Evolutionary conservation across 2,888 invertebrate genomes (phyloP), one percentile per base, ranked within the genome.

Genomic region (Agrypnus murinus): DNA sequence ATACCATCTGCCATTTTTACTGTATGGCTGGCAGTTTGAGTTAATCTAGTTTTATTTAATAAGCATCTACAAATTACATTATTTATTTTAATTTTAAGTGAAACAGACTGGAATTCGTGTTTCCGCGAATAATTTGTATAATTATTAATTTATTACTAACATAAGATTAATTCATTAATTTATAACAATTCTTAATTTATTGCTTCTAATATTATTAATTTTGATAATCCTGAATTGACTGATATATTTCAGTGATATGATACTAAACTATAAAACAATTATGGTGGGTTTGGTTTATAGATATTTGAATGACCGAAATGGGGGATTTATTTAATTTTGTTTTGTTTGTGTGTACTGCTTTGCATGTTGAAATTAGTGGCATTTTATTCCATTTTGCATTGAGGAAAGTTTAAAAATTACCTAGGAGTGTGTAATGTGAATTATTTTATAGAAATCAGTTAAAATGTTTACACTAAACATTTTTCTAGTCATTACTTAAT

Each of bases 1-100:
- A 62, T 1, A 15, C 25, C 25, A 3, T 25, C 25, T 25, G 25
- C 25, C 25, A 25, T 25, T 25, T 50, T 31, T 14, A 7, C 32
- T 50, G 7, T 4, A 19, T 19, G 53, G 9, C 14, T 60, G 63
- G 73, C 60, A 64, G 71, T 53, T 70, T 74, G 73, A 75, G 73
- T 75, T 74, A 45, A 70, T 75, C 75, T 75, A 75, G 75, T 75
- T 74, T 59, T 62, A 55, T 66, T 58, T 25, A 3, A 25, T 25
- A 25, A 25, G 25, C 2, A 25, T 3, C 2, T 2, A 25, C 5
- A 5, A 25, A 25, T 25, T 5, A 25, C 25, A 25, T 25, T 25
- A 25, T 25, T 25, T 25, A 25, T 25, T 25, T 25, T 25, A 15
- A 17, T n/a, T 7, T 15, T 48, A 50, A 31, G 31, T 50, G 25